Evolutionary conservation across 1,140 invertebrate genomes (phyloP).

Genomic region (Drosophila eugracilis): DNA sequence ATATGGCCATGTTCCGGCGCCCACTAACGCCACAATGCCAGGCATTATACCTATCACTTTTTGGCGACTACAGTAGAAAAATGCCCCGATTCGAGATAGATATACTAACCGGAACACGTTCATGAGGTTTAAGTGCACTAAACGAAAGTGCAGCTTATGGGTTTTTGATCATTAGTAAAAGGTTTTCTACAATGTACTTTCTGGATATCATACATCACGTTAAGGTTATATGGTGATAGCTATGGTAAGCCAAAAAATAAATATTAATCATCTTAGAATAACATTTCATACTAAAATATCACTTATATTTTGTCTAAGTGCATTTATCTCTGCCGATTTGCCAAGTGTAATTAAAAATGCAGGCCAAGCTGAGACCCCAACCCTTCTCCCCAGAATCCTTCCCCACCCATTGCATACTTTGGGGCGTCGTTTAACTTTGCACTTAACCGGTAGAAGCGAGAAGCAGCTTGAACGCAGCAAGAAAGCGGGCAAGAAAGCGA

Average conservation of each 20-base stretch:
- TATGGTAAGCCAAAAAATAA: too few species aligned
- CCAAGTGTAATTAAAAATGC: constrained; percentile 76
- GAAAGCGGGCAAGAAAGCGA: constrained; percentile 31
- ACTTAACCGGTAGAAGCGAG: constrained; percentile 63
- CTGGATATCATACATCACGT: too few species aligned
- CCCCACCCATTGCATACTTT: constrained; percentile 40
- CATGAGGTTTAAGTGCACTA: neutral
- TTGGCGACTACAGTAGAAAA: neutral
- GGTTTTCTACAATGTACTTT: neutral
- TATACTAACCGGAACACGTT: constrained; percentile 25
- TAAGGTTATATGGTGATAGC: too few species aligned
- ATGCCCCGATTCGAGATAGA: constrained; percentile 1
- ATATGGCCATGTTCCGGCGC: constrained; percentile 28
- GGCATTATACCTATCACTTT: neutral
- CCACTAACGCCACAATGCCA: constrained; percentile 31
- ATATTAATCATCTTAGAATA: too few species aligned
- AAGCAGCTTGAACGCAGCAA: constrained; percentile 2
- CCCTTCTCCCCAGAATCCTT: constrained; percentile 1
- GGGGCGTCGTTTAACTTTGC: constrained; percentile 78
- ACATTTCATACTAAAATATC: neutral
- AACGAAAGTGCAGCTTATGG: neutral
- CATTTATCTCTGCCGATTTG: constrained; percentile 59
- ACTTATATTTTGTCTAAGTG: neutral
- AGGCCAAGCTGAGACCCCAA: constrained; percentile 30
- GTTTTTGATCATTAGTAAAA: too few species aligned